A percentile compares a stretch with the other conserved stretches of the same genome.
Evolutionary conservation across 2,797 vertebrate genomes (phyloP).

Genomic region (Sus cebifrons): DNA sequence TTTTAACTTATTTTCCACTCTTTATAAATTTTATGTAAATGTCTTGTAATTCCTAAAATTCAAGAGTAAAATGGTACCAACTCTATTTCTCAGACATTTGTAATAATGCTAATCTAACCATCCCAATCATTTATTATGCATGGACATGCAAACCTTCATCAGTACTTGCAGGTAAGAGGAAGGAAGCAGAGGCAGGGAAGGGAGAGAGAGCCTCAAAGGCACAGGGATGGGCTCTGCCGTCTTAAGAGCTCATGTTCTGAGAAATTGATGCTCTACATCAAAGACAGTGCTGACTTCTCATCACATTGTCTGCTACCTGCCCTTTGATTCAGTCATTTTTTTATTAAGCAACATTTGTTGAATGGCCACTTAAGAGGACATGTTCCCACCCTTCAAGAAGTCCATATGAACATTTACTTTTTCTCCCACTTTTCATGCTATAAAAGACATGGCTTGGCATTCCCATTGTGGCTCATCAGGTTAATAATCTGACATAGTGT

Average conservation of each 20-base stretch:
- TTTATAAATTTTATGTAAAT: neutral
- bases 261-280: rapidly evolving
- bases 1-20: constrained; percentile 18
- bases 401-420: neutral
- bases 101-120: neutral
- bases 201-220: neutral
- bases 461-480: too few relatives aligned
- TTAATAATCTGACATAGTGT: too few relatives aligned
- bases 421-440: neutral
- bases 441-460: neutral
- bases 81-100: neutral
- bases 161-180: neutral
- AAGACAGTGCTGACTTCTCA: neutral
- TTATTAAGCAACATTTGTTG: neutral
- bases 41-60: constrained; percentile 3
- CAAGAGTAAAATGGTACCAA: neutral
- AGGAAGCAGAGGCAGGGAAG: neutral
- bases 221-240: neutral
- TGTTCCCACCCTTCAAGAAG: neutral
- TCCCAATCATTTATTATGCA: neutral
- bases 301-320: neutral
- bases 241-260: neutral
- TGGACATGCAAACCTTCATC: neutral
- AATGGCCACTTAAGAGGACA: neutral
- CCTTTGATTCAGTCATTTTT: neutral